Conservation (phyloP, 64 coral and sea anemone species). For the Dendronephthya gigantea region DNA sequence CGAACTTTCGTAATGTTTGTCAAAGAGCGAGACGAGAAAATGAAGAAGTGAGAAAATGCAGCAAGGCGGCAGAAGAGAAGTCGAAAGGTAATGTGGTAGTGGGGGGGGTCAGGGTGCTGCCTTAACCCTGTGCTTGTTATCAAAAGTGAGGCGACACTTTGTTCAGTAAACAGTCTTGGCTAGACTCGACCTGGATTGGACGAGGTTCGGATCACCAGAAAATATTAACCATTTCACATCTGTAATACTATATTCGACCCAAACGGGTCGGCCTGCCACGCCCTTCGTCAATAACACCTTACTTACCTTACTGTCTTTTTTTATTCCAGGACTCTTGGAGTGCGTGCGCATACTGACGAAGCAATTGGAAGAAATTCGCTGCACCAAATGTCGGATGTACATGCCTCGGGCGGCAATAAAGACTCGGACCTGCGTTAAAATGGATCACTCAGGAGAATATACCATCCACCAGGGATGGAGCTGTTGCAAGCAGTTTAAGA, state of each 20-base stretch:
- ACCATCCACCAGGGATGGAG: constrained; percentile 62
- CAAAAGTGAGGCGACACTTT: too few species aligned
- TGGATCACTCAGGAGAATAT: constrained; percentile 72
- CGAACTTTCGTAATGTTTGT: constrained; percentile 49
- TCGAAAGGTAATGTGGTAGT: constrained; percentile 26
- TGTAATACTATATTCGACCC: too few species aligned
- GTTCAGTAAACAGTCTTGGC: too few species aligned
- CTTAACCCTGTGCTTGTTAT: too few species aligned
- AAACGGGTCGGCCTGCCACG: too few species aligned
- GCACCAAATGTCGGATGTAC: constrained; percentile 62
- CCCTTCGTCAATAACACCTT: too few species aligned
- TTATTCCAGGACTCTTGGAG: constrained; percentile 33
- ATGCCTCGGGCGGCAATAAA: constrained; percentile 73
- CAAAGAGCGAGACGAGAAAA: constrained; percentile 47
- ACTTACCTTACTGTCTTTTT: too few species aligned
- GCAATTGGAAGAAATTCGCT: constrained; percentile 86
- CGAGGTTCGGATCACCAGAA: too few species aligned
- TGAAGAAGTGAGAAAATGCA: constrained; percentile 45
- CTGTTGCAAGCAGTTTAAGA: constrained; percentile 76
- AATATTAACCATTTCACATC: too few species aligned
- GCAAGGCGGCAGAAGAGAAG: constrained; percentile 63
- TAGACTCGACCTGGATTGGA: too few species aligned
- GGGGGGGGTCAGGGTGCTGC: too few species aligned
- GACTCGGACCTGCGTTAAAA: constrained; percentile 73
- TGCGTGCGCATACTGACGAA: constrained; percentile 79